Percentiles rank a stretch among this genome's conserved stretches.
Conservation (phyloP, 1,140 invertebrate genomes). For the Drosophila saltans region DNA sequence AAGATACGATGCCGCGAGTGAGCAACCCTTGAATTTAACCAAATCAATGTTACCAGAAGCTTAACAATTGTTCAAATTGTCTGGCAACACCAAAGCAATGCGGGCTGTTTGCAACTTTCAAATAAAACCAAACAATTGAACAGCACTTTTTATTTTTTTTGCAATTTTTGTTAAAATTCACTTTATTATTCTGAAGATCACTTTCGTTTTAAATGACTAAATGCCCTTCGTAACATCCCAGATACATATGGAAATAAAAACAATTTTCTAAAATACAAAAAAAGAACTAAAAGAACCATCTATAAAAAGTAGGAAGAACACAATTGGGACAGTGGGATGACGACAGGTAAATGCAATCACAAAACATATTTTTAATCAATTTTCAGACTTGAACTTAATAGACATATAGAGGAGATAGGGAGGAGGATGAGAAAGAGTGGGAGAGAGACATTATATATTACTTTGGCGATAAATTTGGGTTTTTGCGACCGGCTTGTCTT, state of each 20-base stretch:
- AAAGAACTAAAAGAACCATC: background rate
- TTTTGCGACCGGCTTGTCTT: constrained; percentile 33
- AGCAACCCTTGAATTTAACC: background rate
- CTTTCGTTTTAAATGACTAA: constrained; percentile 4
- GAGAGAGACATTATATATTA: constrained; percentile 26
- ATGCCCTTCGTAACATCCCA: constrained; percentile 1
- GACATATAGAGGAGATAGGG: background rate
- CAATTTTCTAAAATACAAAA: background rate
- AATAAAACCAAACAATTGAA: background rate
- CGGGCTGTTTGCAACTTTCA: no score
- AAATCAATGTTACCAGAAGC: background rate
- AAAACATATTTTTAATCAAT: constrained; percentile 15
- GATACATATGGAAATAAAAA: background rate
- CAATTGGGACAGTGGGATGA: constrained; percentile 2
- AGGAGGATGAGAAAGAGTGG: background rate
- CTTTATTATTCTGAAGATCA: constrained; percentile 9
- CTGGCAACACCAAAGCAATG: background rate
- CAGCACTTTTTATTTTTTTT: background rate
- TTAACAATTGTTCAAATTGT: background rate
- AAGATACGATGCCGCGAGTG: no score
- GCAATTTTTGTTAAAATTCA: background rate
- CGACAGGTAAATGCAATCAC: constrained; percentile 21
- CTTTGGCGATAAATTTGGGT: constrained; percentile 44
- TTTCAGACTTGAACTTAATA: constrained; percentile 12
- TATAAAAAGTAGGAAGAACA: background rate